These are phyloP conservation scores for Protodeltote pygarga DNA, from an alignment of 2,888 invertebrate species.

Conservation along the genomic window DNA sequence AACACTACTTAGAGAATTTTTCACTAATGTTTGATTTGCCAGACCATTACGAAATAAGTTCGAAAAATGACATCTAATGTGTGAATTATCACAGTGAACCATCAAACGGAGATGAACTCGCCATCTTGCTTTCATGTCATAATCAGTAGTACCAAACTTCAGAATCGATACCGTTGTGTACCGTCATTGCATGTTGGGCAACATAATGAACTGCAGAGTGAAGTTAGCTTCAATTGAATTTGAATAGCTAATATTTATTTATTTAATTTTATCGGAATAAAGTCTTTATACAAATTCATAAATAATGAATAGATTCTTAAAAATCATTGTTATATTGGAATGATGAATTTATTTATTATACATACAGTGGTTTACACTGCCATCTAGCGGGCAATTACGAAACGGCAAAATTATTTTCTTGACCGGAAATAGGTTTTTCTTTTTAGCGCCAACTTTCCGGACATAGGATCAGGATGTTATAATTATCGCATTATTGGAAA, in stretches of 20 bases:
- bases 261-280: neutral
- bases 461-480: no score
- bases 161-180: constrained; percentile 60
- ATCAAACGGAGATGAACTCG: constrained; percentile 85
- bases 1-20: constrained; percentile 62
- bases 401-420: constrained; percentile 5
- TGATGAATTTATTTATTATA: neutral
- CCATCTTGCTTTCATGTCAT: constrained; percentile 86
- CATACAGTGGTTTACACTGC: constrained; percentile 1
- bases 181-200: constrained; percentile 58
- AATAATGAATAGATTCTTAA: neutral
- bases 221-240: constrained; percentile 44
- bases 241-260: neutral
- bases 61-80: constrained; percentile 75
- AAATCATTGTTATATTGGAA: neutral
- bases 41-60: constrained; percentile 74
- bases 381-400: constrained; percentile 22
- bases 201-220: constrained; percentile 54
- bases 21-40: constrained; percentile 60
- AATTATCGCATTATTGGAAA: no score
- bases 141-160: constrained; percentile 70
- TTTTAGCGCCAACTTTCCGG: no score
- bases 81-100: constrained; percentile 79
- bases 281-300: neutral
- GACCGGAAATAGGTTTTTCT: neutral